Evolutionary conservation across 2,888 invertebrate species (phyloP).

Genomic region (Noctua janthe): DNA sequence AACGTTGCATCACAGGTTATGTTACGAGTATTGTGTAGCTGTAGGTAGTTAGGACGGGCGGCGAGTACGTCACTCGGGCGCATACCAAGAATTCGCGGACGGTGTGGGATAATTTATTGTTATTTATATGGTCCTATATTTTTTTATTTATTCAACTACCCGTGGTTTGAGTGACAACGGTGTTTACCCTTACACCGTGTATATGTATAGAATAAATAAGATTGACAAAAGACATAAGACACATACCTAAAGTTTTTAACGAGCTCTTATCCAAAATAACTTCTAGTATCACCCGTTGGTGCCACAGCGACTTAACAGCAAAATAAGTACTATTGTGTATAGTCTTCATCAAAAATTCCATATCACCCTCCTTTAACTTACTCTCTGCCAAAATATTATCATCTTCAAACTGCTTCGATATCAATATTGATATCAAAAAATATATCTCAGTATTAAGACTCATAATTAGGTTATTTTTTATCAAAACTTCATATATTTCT

Average conservation of each 20-base stretch:
- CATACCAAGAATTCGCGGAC: too few species aligned
- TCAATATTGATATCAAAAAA: conserved; percentile 92
- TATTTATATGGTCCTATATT: too few species aligned
- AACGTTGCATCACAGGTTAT: too few species aligned
- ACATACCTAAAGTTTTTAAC: conserved; percentile 86
- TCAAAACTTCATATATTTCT: conserved; percentile 90
- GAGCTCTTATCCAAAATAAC: conserved; percentile 91
- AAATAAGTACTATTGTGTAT: conserved; percentile 95
- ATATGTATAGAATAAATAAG: neutral
- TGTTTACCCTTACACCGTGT: too few species aligned
- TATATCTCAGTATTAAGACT: conserved; percentile 93
- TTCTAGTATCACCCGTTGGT: conserved; percentile 89
- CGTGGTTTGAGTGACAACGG: too few species aligned
- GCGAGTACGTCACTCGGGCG: too few species aligned
- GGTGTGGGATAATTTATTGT: too few species aligned
- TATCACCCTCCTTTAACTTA: conserved; percentile 71
- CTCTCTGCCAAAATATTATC: conserved; percentile 75
- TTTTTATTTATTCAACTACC: too few species aligned
- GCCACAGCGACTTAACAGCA: conserved; percentile 92
- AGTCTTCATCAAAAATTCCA: conserved; percentile 83
- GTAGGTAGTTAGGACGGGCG: too few species aligned
- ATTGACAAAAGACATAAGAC: neutral
- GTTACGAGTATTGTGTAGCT: too few species aligned
- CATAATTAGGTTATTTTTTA: conserved; percentile 91
- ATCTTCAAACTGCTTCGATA: conserved; percentile 86